These are phyloP conservation scores for Leptodactylus fallax DNA, from an alignment of 2,797 vertebrate species.

Conservation along the genomic window DNA sequence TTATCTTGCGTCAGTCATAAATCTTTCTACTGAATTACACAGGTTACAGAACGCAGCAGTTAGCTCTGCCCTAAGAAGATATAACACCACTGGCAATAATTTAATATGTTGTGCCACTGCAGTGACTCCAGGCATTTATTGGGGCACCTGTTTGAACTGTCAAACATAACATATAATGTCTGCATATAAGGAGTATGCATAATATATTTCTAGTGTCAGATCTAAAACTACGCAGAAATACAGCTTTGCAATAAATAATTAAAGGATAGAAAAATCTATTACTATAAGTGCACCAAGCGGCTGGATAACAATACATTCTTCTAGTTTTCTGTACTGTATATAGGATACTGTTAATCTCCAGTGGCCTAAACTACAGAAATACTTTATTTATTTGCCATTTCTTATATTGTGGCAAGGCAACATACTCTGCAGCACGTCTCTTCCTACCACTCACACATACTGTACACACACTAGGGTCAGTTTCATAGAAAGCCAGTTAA, in stretches of 20 bases:
- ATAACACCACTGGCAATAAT: neutral
- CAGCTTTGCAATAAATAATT: neutral
- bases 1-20: neutral
- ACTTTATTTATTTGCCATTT: too few species aligned
- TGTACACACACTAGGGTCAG: too few species aligned
- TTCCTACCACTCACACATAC: too few species aligned
- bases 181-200: neutral
- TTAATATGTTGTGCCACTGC: neutral
- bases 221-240: neutral
- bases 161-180: neutral
- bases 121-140: neutral
- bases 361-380: too few species aligned
- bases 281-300: neutral
- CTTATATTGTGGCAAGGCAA: too few species aligned
- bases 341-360: too few species aligned
- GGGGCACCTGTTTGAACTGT: slow-evolving; percentile 3
- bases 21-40: neutral
- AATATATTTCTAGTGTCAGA: neutral
- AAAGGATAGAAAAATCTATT: neutral
- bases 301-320: neutral
- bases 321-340: too few species aligned
- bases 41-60: neutral
- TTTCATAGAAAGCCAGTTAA: too few species aligned
- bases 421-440: too few species aligned
- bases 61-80: neutral